Evolutionary conservation across 2,113 vertebrate genomes (phyloP).

Genomic region (Pituophis catenifer): DNA sequence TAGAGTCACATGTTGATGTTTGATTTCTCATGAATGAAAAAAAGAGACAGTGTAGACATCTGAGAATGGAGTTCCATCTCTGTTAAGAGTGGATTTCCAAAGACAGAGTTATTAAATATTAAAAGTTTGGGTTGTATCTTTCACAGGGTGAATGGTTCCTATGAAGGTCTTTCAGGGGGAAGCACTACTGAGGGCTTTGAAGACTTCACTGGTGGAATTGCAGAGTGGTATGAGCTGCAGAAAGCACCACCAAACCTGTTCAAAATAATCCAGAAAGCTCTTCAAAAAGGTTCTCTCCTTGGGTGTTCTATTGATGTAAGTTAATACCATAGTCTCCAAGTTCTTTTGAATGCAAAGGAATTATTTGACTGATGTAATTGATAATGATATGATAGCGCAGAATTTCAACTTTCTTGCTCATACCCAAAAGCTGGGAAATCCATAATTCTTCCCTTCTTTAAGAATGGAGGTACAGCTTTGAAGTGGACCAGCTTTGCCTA

Average conservation of each 20-base stretch:
- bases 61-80: not conserved
- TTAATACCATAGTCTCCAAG: not conserved
- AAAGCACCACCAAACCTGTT: conserved; percentile 82
- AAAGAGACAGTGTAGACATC: not conserved
- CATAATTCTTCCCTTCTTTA: not conserved
- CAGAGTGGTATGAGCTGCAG: conserved; percentile 84
- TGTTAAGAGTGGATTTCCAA: not conserved
- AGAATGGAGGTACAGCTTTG: not conserved
- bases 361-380: not conserved
- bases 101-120: not conserved
- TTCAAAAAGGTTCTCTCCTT: conserved; percentile 85
- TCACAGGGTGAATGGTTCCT: conserved; percentile 83
- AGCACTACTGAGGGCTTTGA: conserved; percentile 92
- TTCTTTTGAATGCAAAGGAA: not conserved
- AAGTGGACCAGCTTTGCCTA: not conserved
- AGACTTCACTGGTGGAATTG: conserved; percentile 93
- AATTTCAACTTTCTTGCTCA: not conserved
- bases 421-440: not conserved
- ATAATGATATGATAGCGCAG: not conserved
- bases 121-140: not conserved
- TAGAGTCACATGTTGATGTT: not conserved
- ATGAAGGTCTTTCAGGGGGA: conserved; percentile 88
- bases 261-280: conserved; percentile 85
- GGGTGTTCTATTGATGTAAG: conserved; percentile 94
- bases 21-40: not conserved